phyloP scores from a whole-genome alignment of 1,140 invertebrate species.

The Pseudomyrmex gracilis region DNA sequence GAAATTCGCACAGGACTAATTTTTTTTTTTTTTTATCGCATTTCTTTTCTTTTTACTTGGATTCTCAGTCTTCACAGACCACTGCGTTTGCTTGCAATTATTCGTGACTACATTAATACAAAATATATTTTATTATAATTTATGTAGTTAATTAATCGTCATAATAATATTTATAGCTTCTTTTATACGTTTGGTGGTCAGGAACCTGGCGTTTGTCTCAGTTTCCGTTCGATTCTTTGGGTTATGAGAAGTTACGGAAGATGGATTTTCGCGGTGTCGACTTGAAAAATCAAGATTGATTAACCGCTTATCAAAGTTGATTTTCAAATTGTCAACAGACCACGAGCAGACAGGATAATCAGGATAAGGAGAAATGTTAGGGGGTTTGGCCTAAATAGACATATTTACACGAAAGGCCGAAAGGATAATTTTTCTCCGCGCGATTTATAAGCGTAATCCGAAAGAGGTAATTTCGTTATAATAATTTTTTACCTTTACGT shows the following conservation, averaged over 20 bases:
- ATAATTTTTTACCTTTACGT: slow-evolving; percentile 30
- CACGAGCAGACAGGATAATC: slow-evolving; percentile 11
- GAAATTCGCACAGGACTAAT: slow-evolving; percentile 69
- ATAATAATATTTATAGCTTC: slow-evolving; percentile 71
- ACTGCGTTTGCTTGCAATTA: slow-evolving; percentile 74
- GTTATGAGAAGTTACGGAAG: not conserved
- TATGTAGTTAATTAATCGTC: slow-evolving; percentile 70
- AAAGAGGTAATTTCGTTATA: slow-evolving; percentile 52
- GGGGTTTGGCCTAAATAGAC: slow-evolving; percentile 80
- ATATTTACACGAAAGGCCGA: slow-evolving; percentile 83
- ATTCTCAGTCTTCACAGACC: slow-evolving; percentile 72
- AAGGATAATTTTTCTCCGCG: slow-evolving; percentile 52
- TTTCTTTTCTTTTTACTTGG: slow-evolving; percentile 29
- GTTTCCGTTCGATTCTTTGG: slow-evolving; percentile 20
- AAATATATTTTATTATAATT: slow-evolving; percentile 78
- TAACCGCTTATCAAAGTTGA: slow-evolving; percentile 81
- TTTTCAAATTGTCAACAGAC: slow-evolving; percentile 63
- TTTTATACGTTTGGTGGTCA: slow-evolving; percentile 40
- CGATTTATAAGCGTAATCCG: slow-evolving; percentile 49
- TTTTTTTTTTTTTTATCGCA: slow-evolving; percentile 26
- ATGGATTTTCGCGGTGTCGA: slow-evolving; percentile 12
- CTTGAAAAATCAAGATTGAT: slow-evolving; percentile 78
- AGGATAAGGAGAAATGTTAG: slow-evolving; percentile 24
- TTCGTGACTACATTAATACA: slow-evolving; percentile 78
- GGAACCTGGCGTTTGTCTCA: slow-evolving; percentile 34